Evolutionary conservation across 2,113 vertebrate species (phyloP).

Genomic region (Oreochromis aureus): DNA sequence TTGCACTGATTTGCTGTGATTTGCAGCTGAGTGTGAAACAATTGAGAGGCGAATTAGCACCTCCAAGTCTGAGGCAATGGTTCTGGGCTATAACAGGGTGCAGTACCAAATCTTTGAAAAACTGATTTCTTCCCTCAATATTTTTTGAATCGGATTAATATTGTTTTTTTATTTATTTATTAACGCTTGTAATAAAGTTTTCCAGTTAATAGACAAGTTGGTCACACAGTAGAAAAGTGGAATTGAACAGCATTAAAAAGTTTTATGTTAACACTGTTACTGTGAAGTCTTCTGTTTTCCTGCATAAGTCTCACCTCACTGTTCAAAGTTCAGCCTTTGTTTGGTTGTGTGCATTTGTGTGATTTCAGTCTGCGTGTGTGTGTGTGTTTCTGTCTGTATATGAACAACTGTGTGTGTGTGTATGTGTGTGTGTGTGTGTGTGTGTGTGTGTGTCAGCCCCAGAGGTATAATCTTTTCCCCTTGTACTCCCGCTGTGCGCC

Average conservation of each 20-base stretch:
- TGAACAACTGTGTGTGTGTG: neutral
- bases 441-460: neutral
- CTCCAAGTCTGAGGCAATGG: neutral
- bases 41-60: neutral
- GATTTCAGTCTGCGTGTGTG: neutral
- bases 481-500: slow-evolving; percentile 33
- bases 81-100: neutral
- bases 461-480: slow-evolving; percentile 41
- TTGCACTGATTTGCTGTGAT: neutral
- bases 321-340: slow-evolving; percentile 4
- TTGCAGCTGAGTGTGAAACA: neutral
- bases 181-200: neutral
- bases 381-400: neutral
- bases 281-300: neutral
- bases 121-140: neutral
- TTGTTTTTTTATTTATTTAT: neutral
- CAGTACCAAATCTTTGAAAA: neutral
- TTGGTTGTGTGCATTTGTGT: neutral
- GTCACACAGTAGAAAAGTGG: neutral
- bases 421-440: neutral
- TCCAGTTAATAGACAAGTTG: neutral
- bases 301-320: neutral
- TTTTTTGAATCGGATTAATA: neutral
- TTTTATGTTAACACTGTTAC: neutral
- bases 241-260: neutral